Percentiles rank a stretch among this genome's conserved stretches.
Evolutionary conservation across 2,888 invertebrate species (phyloP).

Genomic region (Lasioglossum zephyrum): DNA sequence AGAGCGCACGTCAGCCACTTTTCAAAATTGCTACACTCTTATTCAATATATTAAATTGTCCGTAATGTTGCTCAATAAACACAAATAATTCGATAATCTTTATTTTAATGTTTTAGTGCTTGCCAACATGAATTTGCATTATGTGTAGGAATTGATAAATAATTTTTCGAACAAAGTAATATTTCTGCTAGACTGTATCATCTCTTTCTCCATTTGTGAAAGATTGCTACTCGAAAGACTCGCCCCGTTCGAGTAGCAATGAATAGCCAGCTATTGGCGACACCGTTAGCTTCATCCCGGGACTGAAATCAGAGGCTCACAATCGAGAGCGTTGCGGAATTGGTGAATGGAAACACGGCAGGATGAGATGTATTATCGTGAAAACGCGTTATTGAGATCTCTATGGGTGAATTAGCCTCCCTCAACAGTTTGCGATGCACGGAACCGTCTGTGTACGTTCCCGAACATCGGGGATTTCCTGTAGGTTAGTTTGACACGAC

Average conservation of each 20-base stretch:
- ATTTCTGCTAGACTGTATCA: no score
- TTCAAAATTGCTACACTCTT: no score
- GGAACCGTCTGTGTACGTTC: conserved; percentile 39
- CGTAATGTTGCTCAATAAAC: no score
- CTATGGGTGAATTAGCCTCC: conserved; percentile 78
- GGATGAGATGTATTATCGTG: conserved; percentile 66
- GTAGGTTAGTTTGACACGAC: conserved; percentile 61
- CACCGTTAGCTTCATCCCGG: neutral
- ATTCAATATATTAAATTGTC: no score
- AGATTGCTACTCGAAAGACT: no score
- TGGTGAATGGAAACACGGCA: conserved; percentile 48
- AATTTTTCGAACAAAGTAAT: no score
- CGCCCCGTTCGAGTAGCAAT: neutral
- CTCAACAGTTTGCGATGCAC: conserved; percentile 57
- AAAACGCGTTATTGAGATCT: conserved; percentile 81
- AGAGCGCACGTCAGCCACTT: no score
- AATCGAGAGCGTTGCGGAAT: conserved; percentile 29
- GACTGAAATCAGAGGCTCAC: conserved; percentile 23
- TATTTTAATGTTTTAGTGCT: no score
- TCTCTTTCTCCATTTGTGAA: neutral
- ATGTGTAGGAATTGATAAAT: no score
- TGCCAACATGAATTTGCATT: no score
- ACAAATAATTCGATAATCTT: no score
- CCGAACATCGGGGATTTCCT: conserved; percentile 56
- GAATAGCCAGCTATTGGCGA: neutral